Conservation (phyloP, 2,888 invertebrate genomes). For the Gortyna flavago region DNA sequence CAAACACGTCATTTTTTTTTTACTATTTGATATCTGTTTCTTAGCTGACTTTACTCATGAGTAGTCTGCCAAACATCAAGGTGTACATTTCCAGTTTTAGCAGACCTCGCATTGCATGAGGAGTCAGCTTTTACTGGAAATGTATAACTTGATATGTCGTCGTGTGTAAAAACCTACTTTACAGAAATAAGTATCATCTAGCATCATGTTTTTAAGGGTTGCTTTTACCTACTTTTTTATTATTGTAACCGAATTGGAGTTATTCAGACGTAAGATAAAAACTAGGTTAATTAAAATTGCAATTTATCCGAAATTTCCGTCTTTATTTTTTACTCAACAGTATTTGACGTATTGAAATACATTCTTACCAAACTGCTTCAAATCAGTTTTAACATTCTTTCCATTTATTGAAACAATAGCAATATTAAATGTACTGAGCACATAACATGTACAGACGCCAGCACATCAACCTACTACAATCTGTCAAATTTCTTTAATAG, state of each 20-base stretch:
- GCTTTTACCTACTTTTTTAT: background rate
- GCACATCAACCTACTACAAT: no score
- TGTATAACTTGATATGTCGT: no score
- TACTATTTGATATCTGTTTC: no score
- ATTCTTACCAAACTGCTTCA: background rate
- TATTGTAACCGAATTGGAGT: background rate
- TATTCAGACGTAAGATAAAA: background rate
- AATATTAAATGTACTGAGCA: background rate
- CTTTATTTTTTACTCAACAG: background rate
- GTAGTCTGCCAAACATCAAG: no score
- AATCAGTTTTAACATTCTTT: background rate
- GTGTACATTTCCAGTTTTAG: no score
- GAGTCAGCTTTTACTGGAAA: no score
- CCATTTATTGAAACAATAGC: slow-evolving; percentile 2
- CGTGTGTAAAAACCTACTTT: background rate
- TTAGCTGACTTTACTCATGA: no score
- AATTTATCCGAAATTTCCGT: background rate
- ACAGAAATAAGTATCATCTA: background rate
- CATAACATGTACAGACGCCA: background rate
- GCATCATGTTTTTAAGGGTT: background rate
- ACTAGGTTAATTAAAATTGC: background rate
- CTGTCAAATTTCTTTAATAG: no score
- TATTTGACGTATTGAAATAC: background rate
- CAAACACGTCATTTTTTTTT: no score
- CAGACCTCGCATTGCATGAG: no score